phyloP scores from a whole-genome alignment of 1,140 invertebrate species.

The Drosophila burlai region DNA sequence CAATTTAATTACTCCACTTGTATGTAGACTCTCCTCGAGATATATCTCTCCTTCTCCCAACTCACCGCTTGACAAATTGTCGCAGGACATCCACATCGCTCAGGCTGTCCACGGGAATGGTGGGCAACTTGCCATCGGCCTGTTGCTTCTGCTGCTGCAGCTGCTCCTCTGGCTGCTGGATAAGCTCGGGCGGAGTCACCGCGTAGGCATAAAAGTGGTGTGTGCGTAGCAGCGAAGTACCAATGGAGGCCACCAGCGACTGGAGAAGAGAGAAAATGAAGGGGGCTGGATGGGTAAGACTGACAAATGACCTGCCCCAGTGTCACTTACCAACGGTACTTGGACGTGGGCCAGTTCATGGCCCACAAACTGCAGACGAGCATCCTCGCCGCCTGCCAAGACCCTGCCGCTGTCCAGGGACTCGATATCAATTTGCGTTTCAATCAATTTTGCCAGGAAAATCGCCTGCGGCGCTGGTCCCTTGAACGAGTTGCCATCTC shows the following conservation, averaged over 20 bases:
- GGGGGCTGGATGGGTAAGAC: slow-evolving; percentile 20
- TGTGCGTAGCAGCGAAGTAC: slow-evolving; percentile 73
- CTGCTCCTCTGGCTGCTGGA: slow-evolving; percentile 80
- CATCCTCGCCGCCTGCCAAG: slow-evolving; percentile 36
- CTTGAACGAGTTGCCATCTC: slow-evolving; percentile 2
- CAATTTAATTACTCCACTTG: background rate
- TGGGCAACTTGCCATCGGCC: slow-evolving; percentile 86
- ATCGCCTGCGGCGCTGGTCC: slow-evolving; percentile 69
- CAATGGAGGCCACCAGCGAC: slow-evolving; percentile 68
- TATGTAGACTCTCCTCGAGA: background rate
- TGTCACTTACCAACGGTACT: slow-evolving; percentile 75
- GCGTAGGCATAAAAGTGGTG: slow-evolving; percentile 87
- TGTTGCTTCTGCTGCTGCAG: slow-evolving; percentile 40
- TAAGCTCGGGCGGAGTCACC: slow-evolving; percentile 88
- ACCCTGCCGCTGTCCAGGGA: slow-evolving; percentile 31
- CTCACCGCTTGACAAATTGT: slow-evolving; percentile 86
- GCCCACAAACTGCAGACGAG: slow-evolving; percentile 45
- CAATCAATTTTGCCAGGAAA: slow-evolving; percentile 84
- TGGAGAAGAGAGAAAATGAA: slow-evolving; percentile 4
- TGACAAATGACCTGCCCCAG: slow-evolving; percentile 46
- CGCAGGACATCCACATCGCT: slow-evolving; percentile 90
- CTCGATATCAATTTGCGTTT: slow-evolving; percentile 79
- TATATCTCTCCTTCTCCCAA: slow-evolving; percentile 8
- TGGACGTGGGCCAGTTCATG: slow-evolving; percentile 66
- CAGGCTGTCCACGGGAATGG: slow-evolving; percentile 88